A percentile compares a stretch with the other conserved stretches of the same genome.
These are phyloP conservation scores for Haliclystus octoradiatus DNA, from an alignment of 30 jellyfish, hydroid and myxozoan genomes.

Conservation along the genomic window DNA sequence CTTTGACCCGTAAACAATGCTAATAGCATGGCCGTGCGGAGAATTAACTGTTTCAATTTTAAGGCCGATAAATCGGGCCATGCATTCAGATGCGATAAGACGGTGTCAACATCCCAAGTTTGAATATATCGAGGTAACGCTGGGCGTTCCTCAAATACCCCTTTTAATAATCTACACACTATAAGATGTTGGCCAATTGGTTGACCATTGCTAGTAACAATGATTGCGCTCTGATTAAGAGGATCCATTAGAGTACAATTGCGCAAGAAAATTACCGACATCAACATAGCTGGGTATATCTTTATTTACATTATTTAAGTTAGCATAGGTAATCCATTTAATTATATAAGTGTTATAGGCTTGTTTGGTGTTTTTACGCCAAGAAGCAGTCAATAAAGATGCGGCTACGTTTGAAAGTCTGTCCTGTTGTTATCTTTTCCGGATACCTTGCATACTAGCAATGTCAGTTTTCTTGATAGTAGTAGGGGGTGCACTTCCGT, in stretches of 20 bases:
- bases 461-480: background rate
- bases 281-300: background rate
- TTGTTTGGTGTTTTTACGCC: conserved; percentile 19
- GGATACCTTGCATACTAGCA: conserved; percentile 22
- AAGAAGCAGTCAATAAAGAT: conserved; percentile 1
- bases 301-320: too few relatives aligned
- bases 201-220: background rate
- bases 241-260: background rate
- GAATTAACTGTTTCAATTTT: conserved; percentile 25
- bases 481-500: conserved; percentile 1
- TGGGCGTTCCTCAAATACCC: background rate
- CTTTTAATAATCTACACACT: background rate
- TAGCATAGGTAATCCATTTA: conserved; percentile 6
- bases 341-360: conserved; percentile 3
- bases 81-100: conserved; percentile 11
- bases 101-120: conserved; percentile 38
- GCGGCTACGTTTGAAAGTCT: conserved; percentile 11
- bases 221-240: background rate
- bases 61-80: conserved; percentile 12
- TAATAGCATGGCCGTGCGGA: conserved; percentile 14
- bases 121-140: conserved; percentile 2
- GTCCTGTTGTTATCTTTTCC: conserved; percentile 11
- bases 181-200: background rate
- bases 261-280: background rate
- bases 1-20: conserved; percentile 31